Evolutionary conservation across 23 tunicate genomes (phyloP).

Genomic region (Botrylloides violaceus): DNA sequence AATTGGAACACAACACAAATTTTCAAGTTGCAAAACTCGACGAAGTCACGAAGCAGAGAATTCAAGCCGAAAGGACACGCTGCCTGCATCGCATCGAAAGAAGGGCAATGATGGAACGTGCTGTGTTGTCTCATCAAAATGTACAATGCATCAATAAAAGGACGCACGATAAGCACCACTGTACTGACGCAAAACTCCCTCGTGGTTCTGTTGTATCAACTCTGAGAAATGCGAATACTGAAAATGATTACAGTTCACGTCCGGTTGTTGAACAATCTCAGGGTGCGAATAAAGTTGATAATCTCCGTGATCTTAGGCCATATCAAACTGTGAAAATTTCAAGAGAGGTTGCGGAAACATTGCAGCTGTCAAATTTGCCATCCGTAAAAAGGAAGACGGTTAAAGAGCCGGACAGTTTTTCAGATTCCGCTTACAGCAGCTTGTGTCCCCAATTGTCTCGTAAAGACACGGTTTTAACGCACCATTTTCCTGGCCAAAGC

Average conservation of each 20-base stretch:
- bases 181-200: background rate
- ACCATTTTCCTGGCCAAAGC: background rate
- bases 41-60: conserved; percentile 24
- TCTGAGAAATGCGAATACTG: background rate
- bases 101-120: conserved; percentile 24
- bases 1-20: conserved; percentile 25
- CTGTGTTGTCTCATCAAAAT: background rate
- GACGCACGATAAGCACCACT: background rate
- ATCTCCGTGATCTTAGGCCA: background rate
- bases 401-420: background rate
- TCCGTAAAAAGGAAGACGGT: background rate
- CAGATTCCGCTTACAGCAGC: conserved; percentile 6
- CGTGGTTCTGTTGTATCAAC: background rate
- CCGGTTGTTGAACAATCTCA: background rate
- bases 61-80: conserved; percentile 39
- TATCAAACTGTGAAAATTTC: background rate
- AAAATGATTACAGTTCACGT: background rate
- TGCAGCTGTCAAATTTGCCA: background rate
- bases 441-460: background rate
- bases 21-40: conserved; percentile 29
- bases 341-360: background rate
- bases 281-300: background rate
- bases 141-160: background rate
- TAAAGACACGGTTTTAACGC: background rate
- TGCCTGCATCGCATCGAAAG: conserved; percentile 56